Base-by-base conservation (phyloP, 2,888 invertebrate species). In the Brachyptera risi region DNA sequence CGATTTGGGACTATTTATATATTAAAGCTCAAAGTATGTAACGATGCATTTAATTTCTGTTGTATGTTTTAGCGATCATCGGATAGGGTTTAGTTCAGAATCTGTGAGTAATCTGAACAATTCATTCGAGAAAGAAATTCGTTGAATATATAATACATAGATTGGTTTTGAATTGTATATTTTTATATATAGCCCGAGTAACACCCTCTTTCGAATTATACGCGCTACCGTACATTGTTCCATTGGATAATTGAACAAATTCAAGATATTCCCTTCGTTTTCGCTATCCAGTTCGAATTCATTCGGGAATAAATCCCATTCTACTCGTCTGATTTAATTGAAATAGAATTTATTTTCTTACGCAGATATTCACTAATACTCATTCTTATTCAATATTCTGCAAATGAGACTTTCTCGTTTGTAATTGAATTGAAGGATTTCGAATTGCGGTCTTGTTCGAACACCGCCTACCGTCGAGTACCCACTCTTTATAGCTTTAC, bases 361-460 rank as follows among this genome's bases (percentile, higher is more conserved):
- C 54, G 54, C 37, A 21, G 54, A 54, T 54, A 35, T 54, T 35
- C 54, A 37, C 54, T 35, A 54, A 54, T 37, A 37, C 54, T 54
- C 54, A 54, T 54, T 37, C 54, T 54, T 54, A 54, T 54, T 54
- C 54, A 54, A 35, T 54, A 35, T 35, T 17, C 54, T 54, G 17
- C 35, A 9, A 3, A 31, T 31, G 37, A 21, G 54, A 19, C 17
- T 4, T 51, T 31, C 17, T 27, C 51, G n/a, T 17, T n/a, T 17
- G 35, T 54, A 54, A 44, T 44, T 44, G 44, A 44, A 44, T 44
- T 44, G 44, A 19, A 21, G 44, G n/a, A n/a, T n/a, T n/a, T n/a
- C n/a, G n/a, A n/a, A n/a, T n/a, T n/a, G n/a, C n/a, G n/a, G n/a
- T n/a, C n/a, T n/a, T n/a, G n/a, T n/a, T n/a, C n/a, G n/a, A n/a